Evolutionary conservation across 1,140 invertebrate species (phyloP).

Genomic region (Macrotrachela quadricornifera): DNA sequence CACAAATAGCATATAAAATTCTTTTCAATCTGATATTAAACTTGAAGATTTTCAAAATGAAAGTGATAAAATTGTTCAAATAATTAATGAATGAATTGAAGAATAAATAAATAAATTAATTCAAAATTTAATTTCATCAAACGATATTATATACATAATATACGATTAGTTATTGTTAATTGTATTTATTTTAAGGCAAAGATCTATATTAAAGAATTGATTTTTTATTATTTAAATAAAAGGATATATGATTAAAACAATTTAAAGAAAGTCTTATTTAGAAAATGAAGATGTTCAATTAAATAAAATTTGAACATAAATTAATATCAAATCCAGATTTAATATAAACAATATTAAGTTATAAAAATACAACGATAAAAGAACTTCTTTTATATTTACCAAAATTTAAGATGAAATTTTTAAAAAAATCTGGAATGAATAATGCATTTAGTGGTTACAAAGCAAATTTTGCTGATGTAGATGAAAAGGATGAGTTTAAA

Average conservation of each 20-base stretch:
- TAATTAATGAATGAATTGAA: slow-evolving; percentile 50
- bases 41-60: slow-evolving; percentile 19
- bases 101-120: slow-evolving; percentile 49
- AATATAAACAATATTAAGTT: neutral
- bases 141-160: slow-evolving; percentile 26
- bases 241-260: no score
- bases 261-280: slow-evolving; percentile 19
- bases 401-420: slow-evolving; percentile 40
- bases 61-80: slow-evolving; percentile 32
- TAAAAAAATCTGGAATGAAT: slow-evolving; percentile 33
- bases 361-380: neutral
- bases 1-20: slow-evolving; percentile 25
- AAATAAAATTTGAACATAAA: no score
- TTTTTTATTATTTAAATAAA: no score
- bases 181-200: slow-evolving; percentile 63
- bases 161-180: slow-evolving; percentile 49
- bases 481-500: slow-evolving; percentile 13
- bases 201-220: slow-evolving; percentile 50
- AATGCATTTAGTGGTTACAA: slow-evolving; percentile 37
- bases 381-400: slow-evolving; percentile 33
- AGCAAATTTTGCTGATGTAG: slow-evolving; percentile 38
- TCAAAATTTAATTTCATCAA: slow-evolving; percentile 40
- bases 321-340: slow-evolving; percentile 9
- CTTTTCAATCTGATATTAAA: slow-evolving; percentile 9
- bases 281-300: slow-evolving; percentile 20